Evolutionary conservation across 2,113 vertebrate genomes (phyloP).

Genomic region (Phalacrocorax pelagicus): DNA sequence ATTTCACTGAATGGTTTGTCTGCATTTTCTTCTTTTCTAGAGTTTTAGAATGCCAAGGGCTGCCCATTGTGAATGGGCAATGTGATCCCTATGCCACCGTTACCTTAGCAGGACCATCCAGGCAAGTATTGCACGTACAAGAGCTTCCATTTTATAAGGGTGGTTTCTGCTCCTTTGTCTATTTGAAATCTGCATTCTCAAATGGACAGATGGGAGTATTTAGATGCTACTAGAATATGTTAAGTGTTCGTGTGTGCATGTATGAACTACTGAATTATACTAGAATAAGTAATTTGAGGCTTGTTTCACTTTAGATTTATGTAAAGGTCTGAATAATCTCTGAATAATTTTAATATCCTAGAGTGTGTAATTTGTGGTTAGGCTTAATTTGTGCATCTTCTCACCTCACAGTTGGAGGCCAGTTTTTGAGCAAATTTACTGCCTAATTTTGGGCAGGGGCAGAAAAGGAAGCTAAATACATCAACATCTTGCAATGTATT

Average conservation of each 20-base stretch:
- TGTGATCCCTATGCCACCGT: constrained; percentile 96
- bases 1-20: not conserved
- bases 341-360: constrained; percentile 8
- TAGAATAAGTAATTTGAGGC: not conserved
- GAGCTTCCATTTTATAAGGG: not conserved
- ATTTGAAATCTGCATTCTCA: not conserved
- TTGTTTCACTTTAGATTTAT: constrained; percentile 41
- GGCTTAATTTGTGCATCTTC: constrained; percentile 37
- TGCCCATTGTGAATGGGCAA: constrained; percentile 96
- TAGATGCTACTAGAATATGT: not conserved
- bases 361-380: constrained; percentile 15
- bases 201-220: not conserved
- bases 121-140: constrained; percentile 71
- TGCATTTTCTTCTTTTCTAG: constrained; percentile 62
- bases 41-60: constrained; percentile 94
- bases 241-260: not conserved
- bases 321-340: constrained; percentile 4
- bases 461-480: not conserved
- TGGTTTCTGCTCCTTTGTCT: not conserved
- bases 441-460: not conserved
- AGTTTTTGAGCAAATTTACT: constrained; percentile 16
- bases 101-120: constrained; percentile 90
- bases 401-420: constrained; percentile 33
- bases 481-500: not conserved
- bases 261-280: not conserved